These are phyloP conservation scores for Pycnonotus jocosus DNA, from an alignment of 2,113 vertebrate species.

Conservation along the genomic window DNA sequence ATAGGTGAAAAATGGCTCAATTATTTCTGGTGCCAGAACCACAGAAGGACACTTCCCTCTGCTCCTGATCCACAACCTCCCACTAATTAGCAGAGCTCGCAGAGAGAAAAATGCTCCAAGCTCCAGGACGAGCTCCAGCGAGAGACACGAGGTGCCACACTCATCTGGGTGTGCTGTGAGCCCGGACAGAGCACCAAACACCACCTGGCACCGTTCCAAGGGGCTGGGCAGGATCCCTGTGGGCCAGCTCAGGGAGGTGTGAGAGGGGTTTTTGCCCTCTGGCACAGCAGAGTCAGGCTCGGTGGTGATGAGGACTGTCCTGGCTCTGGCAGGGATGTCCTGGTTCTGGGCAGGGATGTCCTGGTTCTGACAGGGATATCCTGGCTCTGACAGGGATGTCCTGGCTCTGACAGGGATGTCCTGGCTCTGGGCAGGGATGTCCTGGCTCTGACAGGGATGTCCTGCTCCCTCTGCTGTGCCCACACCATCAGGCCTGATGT, in stretches of 20 bases:
- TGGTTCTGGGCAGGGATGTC: not conserved
- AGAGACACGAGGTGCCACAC: rapidly evolving
- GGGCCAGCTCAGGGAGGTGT: not conserved
- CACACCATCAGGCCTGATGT: rapidly evolving
- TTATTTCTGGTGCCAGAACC: slow-evolving; percentile 44
- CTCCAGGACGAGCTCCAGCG: not conserved
- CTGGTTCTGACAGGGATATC: too few species aligned
- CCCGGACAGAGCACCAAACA: rapidly evolving
- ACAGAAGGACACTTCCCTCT: slow-evolving; percentile 37
- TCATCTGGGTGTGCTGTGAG: not conserved
- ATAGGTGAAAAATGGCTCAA: slow-evolving; percentile 55
- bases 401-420: not conserved
- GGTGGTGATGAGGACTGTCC: not conserved
- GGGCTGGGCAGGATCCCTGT: rapidly evolving
- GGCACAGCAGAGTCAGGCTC: not conserved
- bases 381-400: not conserved
- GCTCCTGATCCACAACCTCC: slow-evolving; percentile 30
- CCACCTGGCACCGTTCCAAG: rapidly evolving
- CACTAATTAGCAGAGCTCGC: slow-evolving; percentile 2
- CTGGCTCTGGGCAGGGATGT: not conserved
- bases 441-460: not conserved
- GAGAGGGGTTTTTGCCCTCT: rapidly evolving
- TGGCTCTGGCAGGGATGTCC: not conserved
- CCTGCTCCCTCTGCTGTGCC: not conserved
- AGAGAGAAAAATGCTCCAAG: not conserved